Percentiles rank a stretch among this genome's conserved stretches.
These are phyloP conservation scores for Microctenopoma stevenorrisi DNA, from an alignment of 2,797 vertebrate genomes.

Conservation along the genomic window DNA sequence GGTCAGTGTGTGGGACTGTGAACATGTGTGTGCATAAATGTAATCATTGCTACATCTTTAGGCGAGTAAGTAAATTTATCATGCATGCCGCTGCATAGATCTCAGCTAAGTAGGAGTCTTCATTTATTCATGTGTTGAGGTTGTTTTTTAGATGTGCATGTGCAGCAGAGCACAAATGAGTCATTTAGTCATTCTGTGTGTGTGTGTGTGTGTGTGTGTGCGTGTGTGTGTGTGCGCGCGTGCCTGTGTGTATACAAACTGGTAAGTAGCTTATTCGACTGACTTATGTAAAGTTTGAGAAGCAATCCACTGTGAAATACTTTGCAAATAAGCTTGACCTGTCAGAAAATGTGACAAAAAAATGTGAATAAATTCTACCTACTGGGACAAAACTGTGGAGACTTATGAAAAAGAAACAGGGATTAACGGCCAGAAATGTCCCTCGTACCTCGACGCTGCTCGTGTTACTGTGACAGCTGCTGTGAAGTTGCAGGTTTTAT, in stretches of 20 bases:
- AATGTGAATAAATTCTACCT: conserved; percentile 50
- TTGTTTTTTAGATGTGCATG: conserved; percentile 28
- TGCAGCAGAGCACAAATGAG: conserved; percentile 35
- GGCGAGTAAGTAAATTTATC: conserved; percentile 10
- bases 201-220: conserved; percentile 13
- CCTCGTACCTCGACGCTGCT: conserved; percentile 35
- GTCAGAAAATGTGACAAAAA: conserved; percentile 52
- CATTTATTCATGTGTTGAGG: conserved; percentile 26
- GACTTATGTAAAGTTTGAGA: conserved; percentile 46
- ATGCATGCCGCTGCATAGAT: conserved; percentile 13
- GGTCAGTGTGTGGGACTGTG: conserved; percentile 81
- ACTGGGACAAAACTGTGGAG: conserved; percentile 34
- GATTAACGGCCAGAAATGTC: conserved; percentile 58
- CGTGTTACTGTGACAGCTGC: conserved; percentile 51
- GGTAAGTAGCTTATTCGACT: conserved; percentile 44
- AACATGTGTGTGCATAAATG: neutral
- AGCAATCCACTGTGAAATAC: conserved; percentile 35
- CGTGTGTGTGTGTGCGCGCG: conserved; percentile 6
- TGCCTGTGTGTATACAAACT: conserved; percentile 13
- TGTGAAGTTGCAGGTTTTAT: conserved; percentile 54
- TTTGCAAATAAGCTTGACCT: conserved; percentile 47
- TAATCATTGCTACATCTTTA: conserved; percentile 1
- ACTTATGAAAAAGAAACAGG: conserved; percentile 56
- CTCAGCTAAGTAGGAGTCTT: conserved; percentile 6
- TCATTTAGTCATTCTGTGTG: conserved; percentile 31